Conservation (phyloP, 1,140 invertebrate genomes). For the Araneus ventricosus region DNA sequence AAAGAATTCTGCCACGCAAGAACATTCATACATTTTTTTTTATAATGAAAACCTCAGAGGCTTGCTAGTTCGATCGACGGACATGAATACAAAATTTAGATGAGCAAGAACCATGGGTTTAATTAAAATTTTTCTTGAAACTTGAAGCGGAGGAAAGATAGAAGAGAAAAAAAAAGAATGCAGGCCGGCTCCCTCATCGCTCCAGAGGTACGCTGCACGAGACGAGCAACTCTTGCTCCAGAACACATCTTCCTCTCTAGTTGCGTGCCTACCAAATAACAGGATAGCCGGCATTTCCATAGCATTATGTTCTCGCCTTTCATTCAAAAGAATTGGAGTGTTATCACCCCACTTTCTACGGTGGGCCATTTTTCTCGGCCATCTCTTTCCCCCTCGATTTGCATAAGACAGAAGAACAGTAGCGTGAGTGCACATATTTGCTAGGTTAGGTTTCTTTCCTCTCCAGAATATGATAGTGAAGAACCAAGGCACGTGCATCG, state of each 20-base stretch:
- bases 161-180: neutral
- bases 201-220: neutral
- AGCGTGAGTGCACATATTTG: conserved; percentile 12
- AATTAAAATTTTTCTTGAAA: conserved; percentile 3
- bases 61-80: neutral
- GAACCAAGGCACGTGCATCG: neutral
- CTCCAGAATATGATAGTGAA: conserved; percentile 8
- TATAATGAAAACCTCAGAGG: no score
- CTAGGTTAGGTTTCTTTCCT: neutral
- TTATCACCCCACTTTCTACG: conserved; percentile 47
- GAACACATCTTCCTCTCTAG: neutral
- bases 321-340: conserved; percentile 36
- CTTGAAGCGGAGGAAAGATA: neutral
- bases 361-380: neutral
- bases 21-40: no score
- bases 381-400: neutral
- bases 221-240: neutral
- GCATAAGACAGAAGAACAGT: conserved; percentile 38
- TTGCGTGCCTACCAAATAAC: conserved; percentile 52
- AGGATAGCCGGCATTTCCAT: conserved; percentile 61
- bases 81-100: neutral
- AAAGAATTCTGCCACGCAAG: no score
- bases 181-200: neutral
- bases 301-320: conserved; percentile 66
- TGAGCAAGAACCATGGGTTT: neutral